A percentile compares a stretch with the other conserved stretches of the same genome.
Conservation (phyloP, 2,113 vertebrate genomes). For the Anoura caudifer region DNA sequence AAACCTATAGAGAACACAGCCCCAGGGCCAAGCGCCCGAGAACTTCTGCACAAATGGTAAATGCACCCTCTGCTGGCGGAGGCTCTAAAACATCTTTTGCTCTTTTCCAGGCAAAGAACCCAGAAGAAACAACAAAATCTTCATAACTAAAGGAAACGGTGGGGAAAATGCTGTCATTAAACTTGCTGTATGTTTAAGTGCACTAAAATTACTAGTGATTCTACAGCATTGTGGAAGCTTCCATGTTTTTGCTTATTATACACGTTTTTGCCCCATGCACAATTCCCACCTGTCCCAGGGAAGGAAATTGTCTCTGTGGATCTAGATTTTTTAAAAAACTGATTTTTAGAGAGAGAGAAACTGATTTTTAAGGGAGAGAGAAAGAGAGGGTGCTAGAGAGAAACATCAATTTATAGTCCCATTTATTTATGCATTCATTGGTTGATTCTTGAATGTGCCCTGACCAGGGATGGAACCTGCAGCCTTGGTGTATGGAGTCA, state of each 20-base stretch:
- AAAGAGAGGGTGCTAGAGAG: too few species aligned
- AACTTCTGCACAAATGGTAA: background rate
- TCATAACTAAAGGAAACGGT: background rate
- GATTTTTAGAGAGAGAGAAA: too few species aligned
- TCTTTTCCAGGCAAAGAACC: background rate
- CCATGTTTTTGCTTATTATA: background rate
- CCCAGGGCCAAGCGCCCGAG: background rate
- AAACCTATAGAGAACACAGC: slow-evolving; percentile 18
- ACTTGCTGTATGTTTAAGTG: background rate
- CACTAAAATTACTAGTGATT: slow-evolving; percentile 23
- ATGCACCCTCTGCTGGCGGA: slow-evolving; percentile 39
- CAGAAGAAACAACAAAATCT: background rate
- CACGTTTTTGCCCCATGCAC: background rate
- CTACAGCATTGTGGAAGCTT: background rate
- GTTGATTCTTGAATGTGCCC: too few species aligned
- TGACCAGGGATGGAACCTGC: too few species aligned
- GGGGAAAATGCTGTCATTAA: background rate
- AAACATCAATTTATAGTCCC: too few species aligned
- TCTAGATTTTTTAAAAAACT: background rate
- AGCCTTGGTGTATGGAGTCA: too few species aligned
- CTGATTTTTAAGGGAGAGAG: too few species aligned
- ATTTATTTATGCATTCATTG: too few species aligned
- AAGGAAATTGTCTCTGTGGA: background rate
- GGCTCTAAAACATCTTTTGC: slow-evolving; percentile 8
- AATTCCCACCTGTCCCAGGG: background rate